phyloP scores from a whole-genome alignment of 2,113 vertebrate species.

The Albula glossodonta region DNA sequence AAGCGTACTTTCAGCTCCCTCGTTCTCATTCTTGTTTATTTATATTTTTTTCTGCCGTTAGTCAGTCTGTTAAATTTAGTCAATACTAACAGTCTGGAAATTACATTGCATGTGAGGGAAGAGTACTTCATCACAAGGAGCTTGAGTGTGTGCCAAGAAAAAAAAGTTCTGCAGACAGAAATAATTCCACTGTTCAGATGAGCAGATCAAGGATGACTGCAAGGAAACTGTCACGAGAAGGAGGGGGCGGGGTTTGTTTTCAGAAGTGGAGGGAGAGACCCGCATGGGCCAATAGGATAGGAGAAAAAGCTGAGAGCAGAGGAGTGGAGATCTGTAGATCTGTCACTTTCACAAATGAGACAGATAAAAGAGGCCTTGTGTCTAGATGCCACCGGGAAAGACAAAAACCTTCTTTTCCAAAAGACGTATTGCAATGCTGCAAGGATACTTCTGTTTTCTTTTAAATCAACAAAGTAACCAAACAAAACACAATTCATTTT shows the following conservation, averaged over 20 bases:
- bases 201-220: slow-evolving; percentile 45
- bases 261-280: background rate
- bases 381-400: background rate
- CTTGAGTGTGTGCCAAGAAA: slow-evolving; percentile 47
- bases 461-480: too few species aligned
- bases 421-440: background rate
- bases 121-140: slow-evolving; percentile 38
- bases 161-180: slow-evolving; percentile 39
- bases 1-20: slow-evolving; percentile 38
- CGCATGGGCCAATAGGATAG: background rate
- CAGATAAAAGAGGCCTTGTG: background rate
- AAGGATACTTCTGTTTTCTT: too few species aligned
- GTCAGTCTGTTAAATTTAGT: slow-evolving; percentile 60
- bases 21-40: slow-evolving; percentile 56
- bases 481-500: slow-evolving; percentile 1
- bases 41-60: slow-evolving; percentile 41
- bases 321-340: background rate
- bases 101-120: slow-evolving; percentile 34
- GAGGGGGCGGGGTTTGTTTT: slow-evolving; percentile 28
- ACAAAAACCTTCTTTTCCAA: background rate
- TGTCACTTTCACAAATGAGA: slow-evolving; percentile 1
- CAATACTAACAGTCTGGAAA: slow-evolving; percentile 50
- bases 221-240: slow-evolving; percentile 45
- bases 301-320: background rate
- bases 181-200: slow-evolving; percentile 27